These are phyloP conservation scores for Montipora foliosa DNA, from an alignment of 64 coral and sea anemone species.

Conservation along the genomic window DNA sequence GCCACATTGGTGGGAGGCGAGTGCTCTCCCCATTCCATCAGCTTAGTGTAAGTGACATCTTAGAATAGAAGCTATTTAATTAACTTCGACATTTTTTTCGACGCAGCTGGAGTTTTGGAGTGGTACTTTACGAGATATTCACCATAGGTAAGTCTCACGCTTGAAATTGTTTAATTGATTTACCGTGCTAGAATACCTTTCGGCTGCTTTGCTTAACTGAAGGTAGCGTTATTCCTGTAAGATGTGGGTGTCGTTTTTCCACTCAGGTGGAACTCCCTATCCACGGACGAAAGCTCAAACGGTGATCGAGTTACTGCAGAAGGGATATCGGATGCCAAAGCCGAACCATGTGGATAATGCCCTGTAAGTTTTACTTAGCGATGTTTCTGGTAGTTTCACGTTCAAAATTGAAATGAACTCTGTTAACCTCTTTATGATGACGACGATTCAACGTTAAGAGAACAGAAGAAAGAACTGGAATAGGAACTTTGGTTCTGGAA, in stretches of 20 bases:
- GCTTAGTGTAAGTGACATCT: not conserved
- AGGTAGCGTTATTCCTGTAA: not conserved
- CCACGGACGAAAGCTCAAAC: conserved; percentile 46
- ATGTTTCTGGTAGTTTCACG: too few species aligned
- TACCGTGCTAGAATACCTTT: too few species aligned
- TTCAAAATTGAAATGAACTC: too few species aligned
- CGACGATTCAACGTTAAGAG: too few species aligned
- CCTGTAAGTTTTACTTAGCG: conserved; percentile 52
- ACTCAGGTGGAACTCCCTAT: conserved; percentile 75
- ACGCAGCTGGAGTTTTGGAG: conserved; percentile 92
- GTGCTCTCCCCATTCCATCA: too few species aligned
- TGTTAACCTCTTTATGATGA: too few species aligned
- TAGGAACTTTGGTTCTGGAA: too few species aligned
- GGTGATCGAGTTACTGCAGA: conserved; percentile 39
- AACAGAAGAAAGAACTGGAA: too few species aligned
- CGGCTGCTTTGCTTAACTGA: not conserved
- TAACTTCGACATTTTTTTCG: not conserved
- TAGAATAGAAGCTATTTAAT: not conserved
- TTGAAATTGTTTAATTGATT: too few species aligned
- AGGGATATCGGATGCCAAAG: conserved; percentile 83
- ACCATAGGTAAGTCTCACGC: conserved; percentile 71
- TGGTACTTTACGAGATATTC: conserved; percentile 86
- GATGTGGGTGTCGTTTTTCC: not conserved
- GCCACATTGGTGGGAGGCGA: too few species aligned
- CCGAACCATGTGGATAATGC: conserved; percentile 71